Conservation (phyloP, 2,113 vertebrate genomes). For the Piprites chloris region DNA sequence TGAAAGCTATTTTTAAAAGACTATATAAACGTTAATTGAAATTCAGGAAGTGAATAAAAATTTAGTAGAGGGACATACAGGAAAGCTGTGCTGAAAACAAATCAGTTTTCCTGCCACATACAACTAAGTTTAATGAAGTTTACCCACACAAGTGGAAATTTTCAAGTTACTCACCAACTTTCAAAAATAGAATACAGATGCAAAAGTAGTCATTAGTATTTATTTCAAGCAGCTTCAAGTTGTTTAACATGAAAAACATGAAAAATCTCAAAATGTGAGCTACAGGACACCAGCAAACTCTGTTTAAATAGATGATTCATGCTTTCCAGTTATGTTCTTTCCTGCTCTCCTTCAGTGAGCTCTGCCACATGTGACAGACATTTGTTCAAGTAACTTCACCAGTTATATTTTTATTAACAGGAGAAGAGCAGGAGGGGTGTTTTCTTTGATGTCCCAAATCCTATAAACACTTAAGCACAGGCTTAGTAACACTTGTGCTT, state of each 20-base stretch:
- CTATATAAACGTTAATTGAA: not conserved
- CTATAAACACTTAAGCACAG: not conserved
- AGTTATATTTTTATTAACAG: constrained; percentile 6
- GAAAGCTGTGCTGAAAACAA: constrained; percentile 51
- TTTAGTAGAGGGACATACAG: not conserved
- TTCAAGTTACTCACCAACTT: constrained; percentile 60
- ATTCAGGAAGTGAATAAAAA: not conserved
- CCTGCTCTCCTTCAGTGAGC: not conserved
- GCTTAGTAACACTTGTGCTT: not conserved
- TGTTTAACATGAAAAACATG: constrained; percentile 24
- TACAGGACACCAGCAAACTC: constrained; percentile 61
- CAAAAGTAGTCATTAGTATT: constrained; percentile 44
- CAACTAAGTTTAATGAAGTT: constrained; percentile 35
- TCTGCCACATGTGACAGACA: not conserved
- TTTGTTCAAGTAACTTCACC: constrained; percentile 48
- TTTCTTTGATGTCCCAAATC: not conserved
- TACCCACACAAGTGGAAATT: constrained; percentile 59
- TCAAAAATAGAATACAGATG: constrained; percentile 65
- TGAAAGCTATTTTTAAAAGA: not conserved
- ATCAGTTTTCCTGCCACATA: constrained; percentile 3
- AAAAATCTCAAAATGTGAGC: constrained; percentile 53
- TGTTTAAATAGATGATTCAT: constrained; percentile 24
- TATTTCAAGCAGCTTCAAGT: constrained; percentile 69
- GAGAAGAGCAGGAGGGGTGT: not conserved
- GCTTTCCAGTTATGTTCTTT: constrained; percentile 37